Evolutionary conservation across 2,797 vertebrate genomes (phyloP).

Genomic region (Kryptopterus vitreolus): DNA sequence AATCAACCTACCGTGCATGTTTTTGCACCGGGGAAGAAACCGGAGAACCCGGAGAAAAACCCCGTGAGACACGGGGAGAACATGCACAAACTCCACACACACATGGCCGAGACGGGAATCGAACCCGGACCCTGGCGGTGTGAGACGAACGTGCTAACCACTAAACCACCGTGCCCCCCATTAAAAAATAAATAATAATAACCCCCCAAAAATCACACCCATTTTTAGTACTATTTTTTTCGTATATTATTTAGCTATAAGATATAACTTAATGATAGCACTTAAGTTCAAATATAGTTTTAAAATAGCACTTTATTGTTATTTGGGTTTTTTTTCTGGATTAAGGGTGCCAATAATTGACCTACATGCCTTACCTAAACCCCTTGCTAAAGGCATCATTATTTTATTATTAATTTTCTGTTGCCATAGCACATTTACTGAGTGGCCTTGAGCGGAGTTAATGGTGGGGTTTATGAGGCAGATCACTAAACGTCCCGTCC

Average conservation of each 20-base stretch:
- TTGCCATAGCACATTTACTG: slow-evolving; percentile 52
- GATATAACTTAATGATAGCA: background rate
- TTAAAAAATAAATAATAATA: no score
- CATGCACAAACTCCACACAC: no score
- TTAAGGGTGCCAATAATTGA: background rate
- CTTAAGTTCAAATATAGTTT: background rate
- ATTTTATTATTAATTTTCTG: slow-evolving; percentile 44
- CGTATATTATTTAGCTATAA: background rate
- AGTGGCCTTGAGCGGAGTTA: slow-evolving; percentile 39
- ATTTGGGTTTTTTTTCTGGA: background rate
- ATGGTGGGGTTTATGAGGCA: background rate
- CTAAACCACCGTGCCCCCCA: no score
- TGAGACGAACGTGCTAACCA: no score
- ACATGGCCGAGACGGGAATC: no score
- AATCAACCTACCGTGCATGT: no score
- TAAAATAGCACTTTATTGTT: background rate
- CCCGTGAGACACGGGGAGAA: no score
- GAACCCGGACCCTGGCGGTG: no score
- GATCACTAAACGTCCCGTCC: slow-evolving; percentile 5
- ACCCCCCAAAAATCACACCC: no score
- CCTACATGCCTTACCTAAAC: background rate
- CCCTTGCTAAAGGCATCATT: slow-evolving; percentile 20
- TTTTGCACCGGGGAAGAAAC: no score
- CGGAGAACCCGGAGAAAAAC: no score
- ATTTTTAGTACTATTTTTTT: no score